These are phyloP conservation scores for Austrofundulus limnaeus DNA, from an alignment of 2,113 vertebrate genomes.

Conservation along the genomic window DNA sequence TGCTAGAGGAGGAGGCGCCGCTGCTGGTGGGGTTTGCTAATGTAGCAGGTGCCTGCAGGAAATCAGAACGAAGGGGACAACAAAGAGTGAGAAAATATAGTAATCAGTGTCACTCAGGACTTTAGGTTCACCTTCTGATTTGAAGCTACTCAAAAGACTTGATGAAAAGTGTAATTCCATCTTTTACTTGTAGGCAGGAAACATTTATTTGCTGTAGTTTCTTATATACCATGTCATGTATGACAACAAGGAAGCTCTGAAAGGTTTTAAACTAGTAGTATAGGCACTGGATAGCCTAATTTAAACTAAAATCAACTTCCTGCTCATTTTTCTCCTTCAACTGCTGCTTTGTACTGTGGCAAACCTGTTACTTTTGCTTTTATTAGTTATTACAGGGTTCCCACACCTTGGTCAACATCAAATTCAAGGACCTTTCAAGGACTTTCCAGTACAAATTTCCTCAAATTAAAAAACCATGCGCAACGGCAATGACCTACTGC, in stretches of 20 bases:
- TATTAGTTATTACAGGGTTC: not conserved
- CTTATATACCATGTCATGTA: not conserved
- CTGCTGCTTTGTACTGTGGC: too few species aligned
- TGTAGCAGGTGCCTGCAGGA: constrained; percentile 81
- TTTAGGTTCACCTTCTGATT: too few species aligned
- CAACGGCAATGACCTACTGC: too few species aligned
- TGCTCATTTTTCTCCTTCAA: too few species aligned
- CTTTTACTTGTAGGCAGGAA: not conserved
- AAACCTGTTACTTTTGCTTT: not conserved
- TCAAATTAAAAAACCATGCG: too few species aligned
- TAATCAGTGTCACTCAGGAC: too few species aligned
- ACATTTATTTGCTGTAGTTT: not conserved
- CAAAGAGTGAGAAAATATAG: too few species aligned
- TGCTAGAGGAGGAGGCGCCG: constrained; percentile 83
- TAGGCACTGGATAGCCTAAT: not conserved
- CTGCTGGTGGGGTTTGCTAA: constrained; percentile 84
- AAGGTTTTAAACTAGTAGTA: not conserved
- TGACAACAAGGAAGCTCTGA: not conserved
- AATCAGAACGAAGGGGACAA: not conserved
- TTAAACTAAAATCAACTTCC: not conserved
- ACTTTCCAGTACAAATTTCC: too few species aligned
- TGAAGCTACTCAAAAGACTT: too few species aligned
- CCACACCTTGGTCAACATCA: too few species aligned
- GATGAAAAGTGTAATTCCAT: too few species aligned
- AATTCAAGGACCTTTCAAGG: too few species aligned